Evolutionary conservation across 2,888 invertebrate genomes (phyloP), one percentile per base, ranked within the genome.

Genomic region (Melieria picta): DNA sequence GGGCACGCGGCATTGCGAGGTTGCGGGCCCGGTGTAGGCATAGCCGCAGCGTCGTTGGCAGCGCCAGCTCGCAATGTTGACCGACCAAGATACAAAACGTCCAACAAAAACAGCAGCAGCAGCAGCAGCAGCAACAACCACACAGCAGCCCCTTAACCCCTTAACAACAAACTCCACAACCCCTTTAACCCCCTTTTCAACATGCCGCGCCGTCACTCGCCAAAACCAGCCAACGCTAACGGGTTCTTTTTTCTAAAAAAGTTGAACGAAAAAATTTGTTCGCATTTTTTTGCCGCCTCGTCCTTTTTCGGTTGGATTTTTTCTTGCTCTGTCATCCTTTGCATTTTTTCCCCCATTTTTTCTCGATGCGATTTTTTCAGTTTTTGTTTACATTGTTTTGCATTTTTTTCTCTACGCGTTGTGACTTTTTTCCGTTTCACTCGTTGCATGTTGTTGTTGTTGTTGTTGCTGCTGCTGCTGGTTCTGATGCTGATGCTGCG

Each of bases 401-500:
- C 50, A 50, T 50, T 50, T 50, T 50, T 50, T 50, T 11, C 11
- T 9, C 50, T 50, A 50, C 50, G 9, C 11, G 9, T 50, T 50
- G 11, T 50, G 9, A 50, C 50, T 50, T 50, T 50, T 50, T 50
- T 50, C 7, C 3, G 11, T 30, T 30, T 30, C 30, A 30, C 30
- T 30, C 30, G 3, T 30, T 30, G 30, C 30, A 30, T 30, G 30
- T 30, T 30, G 30, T 4, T 61, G 68, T n/a, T 65, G n/a, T n/a
- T n/a, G 64, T 11, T 70, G 75, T n/a, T 63, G 60, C 48, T 65
- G 72, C 46, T 48, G 61, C n/a, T 70, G 77, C 46, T 55, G 69
- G n/a, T n/a, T n/a, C 3, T 73, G 73, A 11, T 72, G 75, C 13
- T 77, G 76, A 55, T 74, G 76, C 30, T 30, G 30, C 3, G 30